Evolutionary conservation across 2,888 invertebrate species (phyloP).

Genomic region (Muscina levida): DNA sequence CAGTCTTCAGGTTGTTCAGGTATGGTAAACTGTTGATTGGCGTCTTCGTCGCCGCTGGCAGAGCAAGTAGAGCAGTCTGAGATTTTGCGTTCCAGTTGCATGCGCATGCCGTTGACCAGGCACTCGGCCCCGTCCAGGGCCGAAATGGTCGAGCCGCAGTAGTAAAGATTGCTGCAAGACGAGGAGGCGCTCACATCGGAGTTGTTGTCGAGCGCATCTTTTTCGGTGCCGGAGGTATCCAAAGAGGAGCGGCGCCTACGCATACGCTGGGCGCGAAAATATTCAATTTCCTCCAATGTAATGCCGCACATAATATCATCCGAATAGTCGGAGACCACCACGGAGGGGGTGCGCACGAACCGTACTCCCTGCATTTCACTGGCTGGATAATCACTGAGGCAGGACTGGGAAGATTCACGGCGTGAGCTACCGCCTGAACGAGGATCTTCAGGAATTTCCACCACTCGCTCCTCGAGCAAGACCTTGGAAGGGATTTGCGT

Average conservation of each 20-base stretch:
- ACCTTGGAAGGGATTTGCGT: conserved; percentile 79
- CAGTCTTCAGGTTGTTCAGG: conserved; percentile 69
- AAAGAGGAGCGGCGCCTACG: conserved; percentile 77
- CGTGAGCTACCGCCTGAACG: conserved; percentile 76
- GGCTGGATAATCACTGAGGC: conserved; percentile 78
- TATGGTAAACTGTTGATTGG: conserved; percentile 67
- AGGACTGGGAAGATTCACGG: conserved; percentile 80
- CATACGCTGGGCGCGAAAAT: conserved; percentile 81
- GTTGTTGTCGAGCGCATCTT: conserved; percentile 73
- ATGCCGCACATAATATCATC: conserved; percentile 84
- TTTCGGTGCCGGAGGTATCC: conserved; percentile 73
- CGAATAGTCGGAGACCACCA: conserved; percentile 93
- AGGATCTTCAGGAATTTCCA: conserved; percentile 81
- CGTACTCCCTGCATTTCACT: conserved; percentile 81
- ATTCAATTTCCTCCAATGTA: conserved; percentile 83
- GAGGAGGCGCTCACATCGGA: conserved; percentile 83
- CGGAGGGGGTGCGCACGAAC: conserved; percentile 90
- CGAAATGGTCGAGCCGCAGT: conserved; percentile 82
- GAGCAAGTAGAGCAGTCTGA: conserved; percentile 89
- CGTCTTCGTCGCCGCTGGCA: conserved; percentile 85
- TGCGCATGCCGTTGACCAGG: conserved; percentile 81
- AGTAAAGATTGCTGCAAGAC: conserved; percentile 83
- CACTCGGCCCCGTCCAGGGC: conserved; percentile 81
- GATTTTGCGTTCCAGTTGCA: conserved; percentile 83
- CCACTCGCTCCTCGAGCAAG: conserved; percentile 82